Evolutionary conservation across 2,888 invertebrate species (phyloP).

Genomic region (Smittia sp.): DNA sequence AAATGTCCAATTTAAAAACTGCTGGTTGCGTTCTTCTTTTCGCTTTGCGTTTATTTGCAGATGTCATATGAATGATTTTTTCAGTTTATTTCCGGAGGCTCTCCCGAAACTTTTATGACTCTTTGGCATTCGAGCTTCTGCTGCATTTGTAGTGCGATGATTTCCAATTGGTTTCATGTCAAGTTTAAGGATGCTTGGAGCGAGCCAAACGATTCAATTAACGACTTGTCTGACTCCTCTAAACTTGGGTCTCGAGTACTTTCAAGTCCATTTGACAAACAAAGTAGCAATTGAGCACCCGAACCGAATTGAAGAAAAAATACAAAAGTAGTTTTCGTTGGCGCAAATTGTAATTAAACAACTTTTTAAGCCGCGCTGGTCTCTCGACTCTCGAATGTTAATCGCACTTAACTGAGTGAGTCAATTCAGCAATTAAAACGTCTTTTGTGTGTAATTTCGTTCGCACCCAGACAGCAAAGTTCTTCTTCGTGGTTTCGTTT

Average conservation of each 20-base stretch:
- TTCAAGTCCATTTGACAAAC: too few relatives aligned
- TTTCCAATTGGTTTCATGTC: too few relatives aligned
- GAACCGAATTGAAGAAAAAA: too few relatives aligned
- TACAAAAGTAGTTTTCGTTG: too few relatives aligned
- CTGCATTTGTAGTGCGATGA: not conserved
- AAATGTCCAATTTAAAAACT: conserved; percentile 5
- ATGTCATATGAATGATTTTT: conserved; percentile 35
- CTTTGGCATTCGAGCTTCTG: not conserved
- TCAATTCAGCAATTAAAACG: conserved; percentile 34
- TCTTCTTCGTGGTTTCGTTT: not conserved
- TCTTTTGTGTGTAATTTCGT: conserved; percentile 17
- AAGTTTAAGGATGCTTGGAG: too few relatives aligned
- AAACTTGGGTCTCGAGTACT: too few relatives aligned
- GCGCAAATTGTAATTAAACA: too few relatives aligned
- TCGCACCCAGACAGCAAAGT: not conserved
- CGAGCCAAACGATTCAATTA: too few relatives aligned
- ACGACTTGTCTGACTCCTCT: too few relatives aligned
- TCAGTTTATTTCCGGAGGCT: conserved; percentile 33
- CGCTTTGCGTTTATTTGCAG: conserved; percentile 25
- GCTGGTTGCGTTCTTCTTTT: not conserved
- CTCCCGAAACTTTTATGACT: conserved; percentile 23
- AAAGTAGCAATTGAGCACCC: too few relatives aligned
- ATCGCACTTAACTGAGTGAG: conserved; percentile 21
- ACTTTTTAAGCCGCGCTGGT: not conserved
- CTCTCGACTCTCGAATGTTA: conserved; percentile 17